Conservation (phyloP, 2,797 vertebrate genomes). For the Zalophus californianus region DNA sequence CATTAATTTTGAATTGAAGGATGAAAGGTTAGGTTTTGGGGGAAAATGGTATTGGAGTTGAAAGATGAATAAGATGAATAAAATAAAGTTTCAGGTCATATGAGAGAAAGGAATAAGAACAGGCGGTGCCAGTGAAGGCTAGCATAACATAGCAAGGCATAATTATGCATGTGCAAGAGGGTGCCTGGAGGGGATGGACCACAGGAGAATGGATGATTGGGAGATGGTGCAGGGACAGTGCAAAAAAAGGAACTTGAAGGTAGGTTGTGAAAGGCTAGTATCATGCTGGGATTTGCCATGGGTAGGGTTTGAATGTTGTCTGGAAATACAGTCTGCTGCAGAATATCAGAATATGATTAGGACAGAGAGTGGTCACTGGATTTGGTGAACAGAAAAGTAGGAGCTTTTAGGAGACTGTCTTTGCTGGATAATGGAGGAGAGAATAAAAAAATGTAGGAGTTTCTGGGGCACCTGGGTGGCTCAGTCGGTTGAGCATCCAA, state of each 20-base stretch:
- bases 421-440: not conserved
- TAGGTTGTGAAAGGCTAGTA: not conserved
- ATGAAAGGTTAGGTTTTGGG: not conserved
- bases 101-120: constrained; percentile 5
- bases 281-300: not conserved
- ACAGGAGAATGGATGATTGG: not conserved
- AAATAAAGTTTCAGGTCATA: not conserved
- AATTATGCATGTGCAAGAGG: not conserved
- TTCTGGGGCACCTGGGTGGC: not conserved
- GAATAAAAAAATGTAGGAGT: not conserved
- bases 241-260: not conserved
- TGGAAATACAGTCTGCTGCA: not conserved
- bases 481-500: not conserved
- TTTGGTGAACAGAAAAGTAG: not conserved
- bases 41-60: not conserved
- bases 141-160: not conserved
- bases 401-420: not conserved
- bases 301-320: not conserved
- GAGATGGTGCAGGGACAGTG: not conserved
- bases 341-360: not conserved
- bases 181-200: not conserved
- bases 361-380: not conserved
- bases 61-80: constrained; percentile 15
- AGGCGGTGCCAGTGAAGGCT: not conserved
- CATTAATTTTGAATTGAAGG: not conserved